These are phyloP conservation scores for Melanotaenia maccullochi DNA, from an alignment of 2,797 vertebrate species.

Conservation along the genomic window DNA sequence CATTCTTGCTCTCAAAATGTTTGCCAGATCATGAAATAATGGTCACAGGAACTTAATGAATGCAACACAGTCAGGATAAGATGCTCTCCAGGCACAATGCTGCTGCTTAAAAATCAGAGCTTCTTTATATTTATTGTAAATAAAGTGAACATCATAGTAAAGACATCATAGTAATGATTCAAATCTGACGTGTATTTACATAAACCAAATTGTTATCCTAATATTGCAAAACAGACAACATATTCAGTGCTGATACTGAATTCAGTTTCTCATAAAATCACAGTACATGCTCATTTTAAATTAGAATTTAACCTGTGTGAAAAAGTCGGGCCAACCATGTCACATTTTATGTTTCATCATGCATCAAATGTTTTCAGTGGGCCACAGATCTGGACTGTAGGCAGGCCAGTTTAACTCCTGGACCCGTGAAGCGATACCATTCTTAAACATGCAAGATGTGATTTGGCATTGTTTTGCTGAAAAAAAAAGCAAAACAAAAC, in stretches of 20 bases:
- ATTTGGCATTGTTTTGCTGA: background rate
- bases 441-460: background rate
- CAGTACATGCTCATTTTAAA: background rate
- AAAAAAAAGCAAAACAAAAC: background rate
- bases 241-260: background rate
- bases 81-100: conserved; percentile 1
- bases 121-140: conserved; percentile 14
- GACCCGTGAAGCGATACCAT: background rate
- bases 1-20: background rate
- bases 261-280: background rate
- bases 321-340: background rate
- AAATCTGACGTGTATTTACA: background rate
- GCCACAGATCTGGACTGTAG: background rate
- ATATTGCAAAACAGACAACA: background rate
- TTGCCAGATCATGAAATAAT: conserved; percentile 17
- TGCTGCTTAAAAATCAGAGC: conserved; percentile 18
- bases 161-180: background rate
- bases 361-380: background rate
- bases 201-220: background rate
- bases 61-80: conserved; percentile 20
- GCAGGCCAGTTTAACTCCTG: background rate
- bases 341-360: background rate
- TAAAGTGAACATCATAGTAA: background rate
- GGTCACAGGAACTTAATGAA: conserved; percentile 8
- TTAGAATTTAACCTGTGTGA: background rate